Percentiles rank a stretch among this genome's conserved stretches.
These are phyloP conservation scores for Akabosia matsudoensis DNA, from an alignment of 1,140 invertebrate species.

Conservation along the genomic window DNA sequence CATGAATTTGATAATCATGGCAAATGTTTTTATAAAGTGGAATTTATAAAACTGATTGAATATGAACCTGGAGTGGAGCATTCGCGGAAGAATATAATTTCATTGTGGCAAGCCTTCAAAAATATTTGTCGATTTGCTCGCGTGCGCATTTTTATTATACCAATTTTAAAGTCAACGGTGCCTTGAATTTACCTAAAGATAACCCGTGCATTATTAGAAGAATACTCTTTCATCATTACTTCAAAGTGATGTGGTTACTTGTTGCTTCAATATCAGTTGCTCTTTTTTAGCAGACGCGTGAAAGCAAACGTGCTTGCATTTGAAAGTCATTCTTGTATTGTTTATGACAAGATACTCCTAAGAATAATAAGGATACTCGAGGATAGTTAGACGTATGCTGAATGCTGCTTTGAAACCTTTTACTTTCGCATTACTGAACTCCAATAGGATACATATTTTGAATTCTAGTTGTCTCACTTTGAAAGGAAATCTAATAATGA, in stretches of 20 bases:
- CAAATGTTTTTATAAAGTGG: too few species aligned
- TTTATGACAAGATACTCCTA: neutral
- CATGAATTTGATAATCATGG: too few species aligned
- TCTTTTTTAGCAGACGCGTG: conserved; percentile 10
- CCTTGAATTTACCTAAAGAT: too few species aligned
- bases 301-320: neutral
- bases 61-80: too few species aligned
- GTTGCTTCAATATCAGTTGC: neutral
- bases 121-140: too few species aligned
- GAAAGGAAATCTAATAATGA: conserved; percentile 7
- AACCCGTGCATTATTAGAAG: too few species aligned
- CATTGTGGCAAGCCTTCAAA: too few species aligned
- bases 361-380: neutral
- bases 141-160: too few species aligned
- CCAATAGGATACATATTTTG: neutral
- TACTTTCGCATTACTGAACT: conserved; percentile 20
- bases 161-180: too few species aligned
- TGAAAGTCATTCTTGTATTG: neutral
- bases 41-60: too few species aligned
- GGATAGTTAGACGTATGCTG: neutral
- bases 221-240: too few species aligned
- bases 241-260: neutral
- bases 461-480: neutral
- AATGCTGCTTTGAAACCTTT: conserved; percentile 19
- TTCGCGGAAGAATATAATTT: too few species aligned